Evolutionary conservation across 2,888 invertebrate genomes (phyloP).

Genomic region (Charanyca ferruginea): DNA sequence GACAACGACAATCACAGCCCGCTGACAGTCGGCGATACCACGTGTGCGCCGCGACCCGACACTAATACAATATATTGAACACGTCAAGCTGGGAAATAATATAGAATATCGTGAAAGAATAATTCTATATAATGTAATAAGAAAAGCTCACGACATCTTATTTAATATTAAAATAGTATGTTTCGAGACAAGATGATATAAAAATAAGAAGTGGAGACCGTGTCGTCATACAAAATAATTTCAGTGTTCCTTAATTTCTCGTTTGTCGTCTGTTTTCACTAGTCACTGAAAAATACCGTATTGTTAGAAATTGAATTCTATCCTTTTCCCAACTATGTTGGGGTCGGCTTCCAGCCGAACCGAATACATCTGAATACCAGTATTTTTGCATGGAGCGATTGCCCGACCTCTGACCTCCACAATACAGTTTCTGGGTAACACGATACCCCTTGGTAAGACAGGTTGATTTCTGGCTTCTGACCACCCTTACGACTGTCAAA

Average conservation of each 20-base stretch:
- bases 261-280: background rate
- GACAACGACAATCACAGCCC: constrained; percentile 69
- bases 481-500: too few species aligned
- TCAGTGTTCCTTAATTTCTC: background rate
- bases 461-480: too few species aligned
- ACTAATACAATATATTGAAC: constrained; percentile 83
- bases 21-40: constrained; percentile 69
- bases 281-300: background rate
- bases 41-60: constrained; percentile 77
- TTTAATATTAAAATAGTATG: background rate
- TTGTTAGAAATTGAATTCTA: too few species aligned
- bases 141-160: constrained; percentile 24
- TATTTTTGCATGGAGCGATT: too few species aligned
- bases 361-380: too few species aligned
- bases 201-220: background rate
- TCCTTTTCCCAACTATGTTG: too few species aligned
- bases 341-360: too few species aligned
- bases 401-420: too few species aligned
- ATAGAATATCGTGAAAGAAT: constrained; percentile 58
- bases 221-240: background rate
- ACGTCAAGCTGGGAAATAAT: constrained; percentile 71
- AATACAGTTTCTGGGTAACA: too few species aligned
- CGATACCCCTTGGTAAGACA: too few species aligned
- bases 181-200: constrained; percentile 1
- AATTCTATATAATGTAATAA: constrained; percentile 32